phyloP scores from a whole-genome alignment of 2,888 invertebrate genomes.

The Trimorus sp. region DNA sequence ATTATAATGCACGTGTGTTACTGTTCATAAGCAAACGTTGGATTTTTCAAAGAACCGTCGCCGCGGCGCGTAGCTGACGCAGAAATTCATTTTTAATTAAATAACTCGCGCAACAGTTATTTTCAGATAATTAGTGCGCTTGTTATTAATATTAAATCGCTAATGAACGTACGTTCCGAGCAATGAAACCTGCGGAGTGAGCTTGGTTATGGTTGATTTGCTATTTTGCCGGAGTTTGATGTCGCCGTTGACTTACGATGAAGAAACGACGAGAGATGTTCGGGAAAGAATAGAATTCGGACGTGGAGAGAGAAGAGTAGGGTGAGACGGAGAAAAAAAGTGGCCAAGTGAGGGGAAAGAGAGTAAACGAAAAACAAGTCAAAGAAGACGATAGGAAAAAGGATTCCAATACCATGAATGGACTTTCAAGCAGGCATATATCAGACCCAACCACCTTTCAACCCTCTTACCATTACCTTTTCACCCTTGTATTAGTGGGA shows the following conservation, averaged over 20 bases:
- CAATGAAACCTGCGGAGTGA: too few species aligned
- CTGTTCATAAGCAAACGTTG: too few species aligned
- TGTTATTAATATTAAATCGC: too few species aligned
- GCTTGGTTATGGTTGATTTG: too few species aligned
- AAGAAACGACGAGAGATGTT: background rate
- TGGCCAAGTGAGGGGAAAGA: background rate
- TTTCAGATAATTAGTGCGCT: too few species aligned
- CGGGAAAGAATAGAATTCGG: constrained; percentile 6
- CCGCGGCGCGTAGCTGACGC: too few species aligned
- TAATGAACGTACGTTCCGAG: too few species aligned
- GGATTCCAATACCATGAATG: constrained; percentile 79
- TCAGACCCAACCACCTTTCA: constrained; percentile 70
- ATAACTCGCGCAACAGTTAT: too few species aligned
- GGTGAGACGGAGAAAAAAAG: constrained; percentile 7
- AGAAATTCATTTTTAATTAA: too few species aligned
- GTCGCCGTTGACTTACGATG: background rate
- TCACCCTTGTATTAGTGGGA: constrained; percentile 64
- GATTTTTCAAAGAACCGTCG: too few species aligned
- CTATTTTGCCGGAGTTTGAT: background rate
- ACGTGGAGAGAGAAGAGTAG: background rate
- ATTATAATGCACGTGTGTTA: too few species aligned
- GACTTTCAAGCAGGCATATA: constrained; percentile 81
- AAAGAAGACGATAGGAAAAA: constrained; percentile 39
- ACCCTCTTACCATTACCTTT: constrained; percentile 56
- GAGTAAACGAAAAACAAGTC: constrained; percentile 20